Evolutionary conservation across 1,140 invertebrate species (phyloP).

Genomic region (Bombus sylvicola): DNA sequence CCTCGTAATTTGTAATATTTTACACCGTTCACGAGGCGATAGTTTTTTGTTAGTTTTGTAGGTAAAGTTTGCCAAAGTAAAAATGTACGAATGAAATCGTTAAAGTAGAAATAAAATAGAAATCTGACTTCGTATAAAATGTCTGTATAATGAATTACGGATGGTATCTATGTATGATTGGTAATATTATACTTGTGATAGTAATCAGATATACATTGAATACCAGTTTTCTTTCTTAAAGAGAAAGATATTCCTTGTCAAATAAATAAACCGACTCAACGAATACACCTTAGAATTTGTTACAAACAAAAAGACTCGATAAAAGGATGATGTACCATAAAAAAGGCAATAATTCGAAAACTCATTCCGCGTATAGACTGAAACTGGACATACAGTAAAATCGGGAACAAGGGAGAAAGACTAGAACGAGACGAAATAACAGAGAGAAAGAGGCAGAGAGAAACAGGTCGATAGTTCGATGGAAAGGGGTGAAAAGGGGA

Average conservation of each 20-base stretch:
- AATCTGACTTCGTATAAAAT: background rate
- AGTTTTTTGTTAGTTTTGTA: too few species aligned
- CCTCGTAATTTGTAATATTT: too few species aligned
- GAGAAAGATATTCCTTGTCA: background rate
- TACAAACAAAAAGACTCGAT: background rate
- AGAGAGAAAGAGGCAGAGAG: background rate
- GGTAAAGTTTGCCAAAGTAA: too few species aligned
- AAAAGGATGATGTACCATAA: background rate
- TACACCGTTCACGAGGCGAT: too few species aligned
- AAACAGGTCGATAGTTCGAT: conserved; percentile 1
- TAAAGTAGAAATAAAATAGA: background rate
- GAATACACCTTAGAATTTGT: background rate
- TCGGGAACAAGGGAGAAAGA: conserved; percentile 8
- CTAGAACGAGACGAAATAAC: background rate
- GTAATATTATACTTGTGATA: too few species aligned
- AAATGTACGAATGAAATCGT: too few species aligned
- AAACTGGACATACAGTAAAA: conserved; percentile 9
- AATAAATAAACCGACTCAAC: background rate
- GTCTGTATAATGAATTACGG: too few species aligned
- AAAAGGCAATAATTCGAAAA: conserved; percentile 7
- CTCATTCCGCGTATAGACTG: background rate
- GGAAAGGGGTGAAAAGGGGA: background rate
- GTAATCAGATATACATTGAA: background rate
- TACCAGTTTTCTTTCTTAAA: background rate
- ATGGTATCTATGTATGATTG: too few species aligned